A percentile compares a stretch with the other conserved stretches of the same genome.
Evolutionary conservation across 2,888 invertebrate species (phyloP).

Genomic region (Eilema griseolum): DNA sequence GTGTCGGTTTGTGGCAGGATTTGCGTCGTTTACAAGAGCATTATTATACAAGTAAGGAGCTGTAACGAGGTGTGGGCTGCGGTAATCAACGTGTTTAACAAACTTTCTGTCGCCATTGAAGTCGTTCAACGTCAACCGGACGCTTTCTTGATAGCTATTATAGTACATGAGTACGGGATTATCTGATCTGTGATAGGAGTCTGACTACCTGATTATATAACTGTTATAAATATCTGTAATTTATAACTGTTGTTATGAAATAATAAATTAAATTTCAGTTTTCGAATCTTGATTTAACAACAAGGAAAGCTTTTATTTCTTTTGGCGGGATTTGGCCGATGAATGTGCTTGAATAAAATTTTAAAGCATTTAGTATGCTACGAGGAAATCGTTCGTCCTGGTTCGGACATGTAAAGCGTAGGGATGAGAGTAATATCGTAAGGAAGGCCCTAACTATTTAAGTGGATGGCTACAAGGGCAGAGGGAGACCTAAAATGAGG

Average conservation of each 20-base stretch:
- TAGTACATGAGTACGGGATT: slow-evolving; percentile 31
- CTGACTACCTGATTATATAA: not conserved
- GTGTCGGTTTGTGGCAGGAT: slow-evolving; percentile 36
- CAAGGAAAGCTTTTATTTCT: not conserved
- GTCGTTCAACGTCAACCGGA: slow-evolving; percentile 15
- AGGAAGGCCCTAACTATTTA: no score
- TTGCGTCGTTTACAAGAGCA: slow-evolving; percentile 45
- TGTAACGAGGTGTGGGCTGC: slow-evolving; percentile 51
- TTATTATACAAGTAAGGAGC: slow-evolving; percentile 41
- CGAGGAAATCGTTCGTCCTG: no score
- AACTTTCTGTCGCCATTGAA: slow-evolving; percentile 34
- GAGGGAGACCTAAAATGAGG: no score
- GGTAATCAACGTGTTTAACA: slow-evolving; percentile 47
- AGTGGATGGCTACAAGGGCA: no score
- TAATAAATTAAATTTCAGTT: not conserved
- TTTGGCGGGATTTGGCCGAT: no score
- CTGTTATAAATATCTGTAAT: not conserved
- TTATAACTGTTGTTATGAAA: not conserved
- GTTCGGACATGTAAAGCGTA: no score
- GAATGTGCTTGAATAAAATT: no score
- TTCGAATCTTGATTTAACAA: not conserved
- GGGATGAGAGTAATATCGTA: no score
- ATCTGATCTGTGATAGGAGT: not conserved
- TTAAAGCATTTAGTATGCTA: no score
- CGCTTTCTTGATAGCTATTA: slow-evolving; percentile 14